Evolutionary conservation across 2,113 vertebrate species (phyloP), one percentile per base, ranked within the genome.

Genomic region (Hassar affinis): DNA sequence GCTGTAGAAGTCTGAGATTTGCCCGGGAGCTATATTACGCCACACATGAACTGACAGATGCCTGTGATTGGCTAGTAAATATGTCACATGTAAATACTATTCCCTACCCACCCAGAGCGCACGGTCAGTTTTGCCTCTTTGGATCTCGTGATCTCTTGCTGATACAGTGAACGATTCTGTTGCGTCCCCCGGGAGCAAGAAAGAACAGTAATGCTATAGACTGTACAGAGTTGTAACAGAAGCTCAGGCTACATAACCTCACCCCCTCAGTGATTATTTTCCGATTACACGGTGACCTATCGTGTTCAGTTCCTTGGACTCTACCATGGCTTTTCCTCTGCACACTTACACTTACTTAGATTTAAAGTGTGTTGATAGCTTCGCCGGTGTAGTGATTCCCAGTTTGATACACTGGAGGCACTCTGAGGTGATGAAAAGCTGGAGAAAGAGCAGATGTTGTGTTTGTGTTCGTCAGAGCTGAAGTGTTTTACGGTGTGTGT

Each of bases 381-480:
- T 78, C 74, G 6, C 54, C 7, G 54, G 25, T n/a, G 25, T 27
- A 87, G 57, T 20, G 64, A 68, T 83, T 71, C 62, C 77, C 38
- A 64, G n/a, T 72, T 88, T 72, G 54, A 45, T 49, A 4, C 57
- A 85, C 45, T 69, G 80, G 71, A 85, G 87, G 80, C 59, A 90
- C 85, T 89, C 88, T 90, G 82, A 79, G 81, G 85, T 75, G 82
- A 79, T 25, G 45, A 69, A 69, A 86, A 85, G 35, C 38, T 62
- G 81, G 89, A 91, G 79, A 81, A 81, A 86, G 86, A 77, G 49
- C 90, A 92, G 88, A 89, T 90, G 88, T 49, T 90, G 86, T 66
- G 79, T 81, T 17, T 74, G 74, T 71, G 80, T 82, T 82, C 35
- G 74, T 84, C 82, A 85, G 30, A 77, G 14, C 72, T 79, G 61